phyloP scores from a whole-genome alignment of 2,797 vertebrate genomes.

The Pelodytes ibericus region DNA sequence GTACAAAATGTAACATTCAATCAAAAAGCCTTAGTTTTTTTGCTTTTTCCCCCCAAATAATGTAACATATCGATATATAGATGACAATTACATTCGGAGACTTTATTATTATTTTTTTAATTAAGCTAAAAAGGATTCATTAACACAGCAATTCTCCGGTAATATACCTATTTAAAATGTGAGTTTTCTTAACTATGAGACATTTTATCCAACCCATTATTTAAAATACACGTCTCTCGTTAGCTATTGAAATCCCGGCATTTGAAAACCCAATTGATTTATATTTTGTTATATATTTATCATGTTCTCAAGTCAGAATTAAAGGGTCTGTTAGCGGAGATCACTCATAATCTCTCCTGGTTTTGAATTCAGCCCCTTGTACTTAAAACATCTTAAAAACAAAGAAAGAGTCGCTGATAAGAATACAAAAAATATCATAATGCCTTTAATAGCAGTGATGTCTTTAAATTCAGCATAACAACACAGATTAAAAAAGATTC shows the following conservation, averaged over 20 bases:
- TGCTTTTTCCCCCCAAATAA: too few relatives aligned
- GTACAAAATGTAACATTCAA: too few relatives aligned
- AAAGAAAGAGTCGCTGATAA: conserved; percentile 12
- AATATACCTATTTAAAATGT: neutral
- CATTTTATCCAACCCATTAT: conserved; percentile 9
- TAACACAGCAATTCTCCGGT: neutral
- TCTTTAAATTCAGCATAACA: conserved; percentile 40
- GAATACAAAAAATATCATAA: neutral
- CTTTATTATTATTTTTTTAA: neutral
- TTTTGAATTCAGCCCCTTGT: conserved; percentile 57
- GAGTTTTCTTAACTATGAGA: neutral
- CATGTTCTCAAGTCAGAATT: conserved; percentile 16
- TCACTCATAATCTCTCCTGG: conserved; percentile 50
- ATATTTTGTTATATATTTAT: conserved; percentile 19
- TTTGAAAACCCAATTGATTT: neutral
- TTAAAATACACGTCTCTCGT: neutral
- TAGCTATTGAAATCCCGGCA: neutral
- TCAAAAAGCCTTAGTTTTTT: too few relatives aligned
- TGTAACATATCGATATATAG: too few relatives aligned
- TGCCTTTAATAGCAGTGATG: conserved; percentile 41
- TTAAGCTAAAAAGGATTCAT: neutral
- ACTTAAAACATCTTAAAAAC: conserved; percentile 56
- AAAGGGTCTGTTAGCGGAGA: conserved; percentile 56
- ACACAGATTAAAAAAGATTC: conserved; percentile 26
- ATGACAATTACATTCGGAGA: neutral